These are phyloP conservation scores for Vannuccia rotundouncinata DNA, from an alignment of 2,888 invertebrate species.

Conservation along the genomic window DNA sequence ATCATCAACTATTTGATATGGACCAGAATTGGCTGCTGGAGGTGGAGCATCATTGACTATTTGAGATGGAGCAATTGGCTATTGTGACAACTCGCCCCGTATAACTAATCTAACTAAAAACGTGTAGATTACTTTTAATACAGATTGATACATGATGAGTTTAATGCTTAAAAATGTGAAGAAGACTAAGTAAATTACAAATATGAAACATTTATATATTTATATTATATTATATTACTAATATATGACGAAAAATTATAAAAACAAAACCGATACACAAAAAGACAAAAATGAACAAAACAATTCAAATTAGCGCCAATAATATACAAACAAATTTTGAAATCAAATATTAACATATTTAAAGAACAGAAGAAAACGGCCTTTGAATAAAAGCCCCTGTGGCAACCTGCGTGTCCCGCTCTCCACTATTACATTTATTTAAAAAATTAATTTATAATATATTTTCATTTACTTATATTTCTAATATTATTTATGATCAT, in stretches of 20 bases:
- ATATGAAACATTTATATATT: not conserved
- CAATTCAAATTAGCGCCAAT: too few relatives aligned
- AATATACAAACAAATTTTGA: not conserved
- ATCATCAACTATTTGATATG: not conserved
- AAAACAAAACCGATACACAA: not conserved
- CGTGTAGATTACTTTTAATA: not conserved
- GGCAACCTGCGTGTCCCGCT: too few relatives aligned
- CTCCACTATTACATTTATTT: too few relatives aligned
- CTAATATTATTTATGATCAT: too few relatives aligned
- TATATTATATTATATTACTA: not conserved
- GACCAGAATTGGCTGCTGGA: not conserved
- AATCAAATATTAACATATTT: not conserved
- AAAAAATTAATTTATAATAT: too few relatives aligned
- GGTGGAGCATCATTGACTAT: not conserved
- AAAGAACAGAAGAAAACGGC: not conserved
- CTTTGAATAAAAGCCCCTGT: too few relatives aligned
- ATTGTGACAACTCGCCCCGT: not conserved
- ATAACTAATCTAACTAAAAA: not conserved
- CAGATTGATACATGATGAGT: not conserved
- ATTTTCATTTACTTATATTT: too few relatives aligned
- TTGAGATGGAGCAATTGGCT: too few relatives aligned
- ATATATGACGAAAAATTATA: not conserved
- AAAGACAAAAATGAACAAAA: not conserved
- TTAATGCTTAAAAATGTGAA: not conserved
- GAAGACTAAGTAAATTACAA: not conserved